These are phyloP conservation scores for Aldrovandia affinis DNA, from an alignment of 2,797 vertebrate genomes.

Conservation along the genomic window DNA sequence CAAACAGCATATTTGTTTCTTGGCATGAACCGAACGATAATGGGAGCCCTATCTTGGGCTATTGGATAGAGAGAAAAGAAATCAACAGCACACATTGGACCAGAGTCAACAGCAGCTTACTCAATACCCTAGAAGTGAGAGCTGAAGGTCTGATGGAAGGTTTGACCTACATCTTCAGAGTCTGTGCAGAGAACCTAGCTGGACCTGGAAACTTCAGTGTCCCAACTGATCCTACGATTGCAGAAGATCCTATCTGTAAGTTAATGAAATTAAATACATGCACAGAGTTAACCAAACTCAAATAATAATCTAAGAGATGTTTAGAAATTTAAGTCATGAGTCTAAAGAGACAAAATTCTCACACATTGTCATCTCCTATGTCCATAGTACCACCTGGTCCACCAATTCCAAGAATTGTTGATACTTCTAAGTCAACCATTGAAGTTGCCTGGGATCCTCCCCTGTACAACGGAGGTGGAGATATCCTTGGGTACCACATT, in stretches of 20 bases:
- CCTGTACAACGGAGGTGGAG: conserved; percentile 88
- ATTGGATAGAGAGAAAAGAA: conserved; percentile 97
- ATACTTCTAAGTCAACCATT: conserved; percentile 86
- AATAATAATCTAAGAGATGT: background rate
- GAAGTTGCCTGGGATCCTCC: conserved; percentile 94
- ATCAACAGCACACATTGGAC: conserved; percentile 96
- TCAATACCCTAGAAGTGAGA: conserved; percentile 81
- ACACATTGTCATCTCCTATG: background rate
- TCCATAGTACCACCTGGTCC: conserved; percentile 88
- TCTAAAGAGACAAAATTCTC: background rate
- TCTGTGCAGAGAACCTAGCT: conserved; percentile 94
- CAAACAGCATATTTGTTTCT: conserved; percentile 88
- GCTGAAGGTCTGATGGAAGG: conserved; percentile 90
- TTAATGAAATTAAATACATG: conserved; percentile 41
- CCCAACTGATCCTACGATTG: conserved; percentile 91
- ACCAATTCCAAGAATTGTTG: conserved; percentile 79
- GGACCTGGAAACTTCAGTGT: conserved; percentile 93
- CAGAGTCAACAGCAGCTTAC: conserved; percentile 86
- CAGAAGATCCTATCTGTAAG: conserved; percentile 89
- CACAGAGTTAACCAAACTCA: background rate
- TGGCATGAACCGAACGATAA: conserved; percentile 94
- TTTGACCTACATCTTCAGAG: conserved; percentile 94
- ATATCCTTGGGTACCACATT: conserved; percentile 91
- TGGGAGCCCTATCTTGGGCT: conserved; percentile 93
- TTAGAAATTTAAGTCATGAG: background rate